A percentile compares a stretch with the other conserved stretches of the same genome.
These are phyloP conservation scores for Galerucella calmariensis DNA, from an alignment of 2,888 invertebrate species.

Conservation along the genomic window DNA sequence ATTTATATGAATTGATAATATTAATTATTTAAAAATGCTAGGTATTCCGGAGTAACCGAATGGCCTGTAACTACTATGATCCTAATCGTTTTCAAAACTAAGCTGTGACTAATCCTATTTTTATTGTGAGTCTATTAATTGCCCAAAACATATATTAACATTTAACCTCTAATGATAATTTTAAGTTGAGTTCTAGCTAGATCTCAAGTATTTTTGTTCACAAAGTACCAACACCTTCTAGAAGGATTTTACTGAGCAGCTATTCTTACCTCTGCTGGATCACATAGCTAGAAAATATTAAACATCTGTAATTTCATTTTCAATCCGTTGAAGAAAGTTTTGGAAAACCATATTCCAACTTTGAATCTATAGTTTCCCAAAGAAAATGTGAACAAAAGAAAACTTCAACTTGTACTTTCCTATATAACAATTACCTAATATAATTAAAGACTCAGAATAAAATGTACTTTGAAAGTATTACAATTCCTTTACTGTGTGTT, in stretches of 20 bases:
- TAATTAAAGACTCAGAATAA: not conserved
- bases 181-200: no score
- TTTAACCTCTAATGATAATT: no score
- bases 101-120: slow-evolving; percentile 50
- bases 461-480: slow-evolving; percentile 6
- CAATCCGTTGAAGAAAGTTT: no score
- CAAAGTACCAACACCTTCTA: no score
- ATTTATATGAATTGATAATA: slow-evolving; percentile 61
- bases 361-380: no score
- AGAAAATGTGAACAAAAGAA: not conserved
- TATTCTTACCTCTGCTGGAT: no score
- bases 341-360: no score
- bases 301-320: no score
- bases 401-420: not conserved
- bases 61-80: slow-evolving; percentile 35
- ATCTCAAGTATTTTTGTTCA: no score
- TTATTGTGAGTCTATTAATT: slow-evolving; percentile 32
- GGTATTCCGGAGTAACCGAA: slow-evolving; percentile 26
- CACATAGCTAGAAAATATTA: no score
- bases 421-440: not conserved
- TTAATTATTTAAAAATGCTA: slow-evolving; percentile 48
- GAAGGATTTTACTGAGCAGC: no score
- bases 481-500: slow-evolving; percentile 31
- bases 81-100: slow-evolving; percentile 29
- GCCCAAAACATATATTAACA: no score